These are phyloP conservation scores for Escarpia spicata DNA, from an alignment of 2,888 invertebrate genomes.

Conservation along the genomic window DNA sequence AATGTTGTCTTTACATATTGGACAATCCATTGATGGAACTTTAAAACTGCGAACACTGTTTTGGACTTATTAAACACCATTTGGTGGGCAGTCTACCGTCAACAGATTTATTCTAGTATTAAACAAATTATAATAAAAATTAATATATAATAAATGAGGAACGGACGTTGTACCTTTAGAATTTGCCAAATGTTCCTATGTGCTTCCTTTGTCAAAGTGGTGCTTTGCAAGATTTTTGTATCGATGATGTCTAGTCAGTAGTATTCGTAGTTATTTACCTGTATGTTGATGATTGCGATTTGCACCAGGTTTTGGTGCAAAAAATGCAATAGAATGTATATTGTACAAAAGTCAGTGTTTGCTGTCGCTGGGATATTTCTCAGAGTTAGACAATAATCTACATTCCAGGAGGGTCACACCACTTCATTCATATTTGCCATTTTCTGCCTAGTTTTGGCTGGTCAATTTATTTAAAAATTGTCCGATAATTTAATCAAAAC, in stretches of 20 bases:
- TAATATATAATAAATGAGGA: too few relatives aligned
- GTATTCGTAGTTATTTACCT: background rate
- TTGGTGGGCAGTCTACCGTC: too few relatives aligned
- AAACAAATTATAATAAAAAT: too few relatives aligned
- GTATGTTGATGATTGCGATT: background rate
- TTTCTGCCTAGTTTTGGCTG: background rate
- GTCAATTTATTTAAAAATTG: background rate
- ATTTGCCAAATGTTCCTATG: conserved; percentile 3
- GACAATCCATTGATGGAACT: too few relatives aligned
- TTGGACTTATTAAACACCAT: too few relatives aligned
- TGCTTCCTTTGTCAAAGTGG: background rate
- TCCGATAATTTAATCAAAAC: background rate
- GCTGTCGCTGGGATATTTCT: background rate
- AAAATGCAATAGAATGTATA: background rate
- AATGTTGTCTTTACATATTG: too few relatives aligned
- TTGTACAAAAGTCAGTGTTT: background rate
- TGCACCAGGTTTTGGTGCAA: background rate
- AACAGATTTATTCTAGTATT: too few relatives aligned
- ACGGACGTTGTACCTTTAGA: background rate
- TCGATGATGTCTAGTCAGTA: background rate
- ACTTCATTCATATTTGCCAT: background rate
- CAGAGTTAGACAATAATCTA: background rate
- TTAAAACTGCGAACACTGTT: too few relatives aligned
- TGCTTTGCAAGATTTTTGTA: background rate
- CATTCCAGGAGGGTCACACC: background rate